phyloP scores from a whole-genome alignment of 2,888 invertebrate species.

The Drosophila anomalata region DNA sequence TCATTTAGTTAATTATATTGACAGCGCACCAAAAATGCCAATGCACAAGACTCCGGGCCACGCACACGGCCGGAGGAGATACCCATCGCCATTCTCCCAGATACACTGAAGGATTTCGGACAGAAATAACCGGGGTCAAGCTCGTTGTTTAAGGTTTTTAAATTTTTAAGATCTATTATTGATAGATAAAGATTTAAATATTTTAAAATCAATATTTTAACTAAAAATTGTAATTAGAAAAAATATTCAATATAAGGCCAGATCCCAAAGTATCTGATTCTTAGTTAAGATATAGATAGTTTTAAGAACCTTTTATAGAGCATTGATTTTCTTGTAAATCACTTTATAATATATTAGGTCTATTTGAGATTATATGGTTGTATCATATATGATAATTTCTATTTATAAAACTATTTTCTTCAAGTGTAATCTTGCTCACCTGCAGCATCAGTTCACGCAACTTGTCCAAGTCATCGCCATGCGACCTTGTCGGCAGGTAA shows the following conservation, averaged over 20 bases:
- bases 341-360: too few relatives aligned
- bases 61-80: slow-evolving; percentile 19
- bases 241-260: too few relatives aligned
- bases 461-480: slow-evolving; percentile 85
- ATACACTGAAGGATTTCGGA: slow-evolving; percentile 20
- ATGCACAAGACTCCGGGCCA: slow-evolving; percentile 41
- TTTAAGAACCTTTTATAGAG: too few relatives aligned
- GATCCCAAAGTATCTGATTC: too few relatives aligned
- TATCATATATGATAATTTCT: too few relatives aligned
- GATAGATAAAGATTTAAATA: too few relatives aligned
- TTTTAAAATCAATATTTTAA: too few relatives aligned
- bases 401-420: background rate
- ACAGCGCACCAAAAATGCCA: slow-evolving; percentile 59
- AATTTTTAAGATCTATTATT: background rate
- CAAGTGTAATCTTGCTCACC: slow-evolving; percentile 81
- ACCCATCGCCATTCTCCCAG: slow-evolving; percentile 28
- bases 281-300: too few relatives aligned
- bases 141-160: background rate
- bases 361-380: too few relatives aligned
- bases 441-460: slow-evolving; percentile 85
- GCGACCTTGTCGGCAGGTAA: slow-evolving; percentile 85
- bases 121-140: background rate
- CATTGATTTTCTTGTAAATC: too few relatives aligned
- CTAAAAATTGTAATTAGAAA: too few relatives aligned
- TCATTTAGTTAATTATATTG: slow-evolving; percentile 79